Evolutionary conservation across 2,888 invertebrate species (phyloP).

Genomic region (Leistus spinibarbis): DNA sequence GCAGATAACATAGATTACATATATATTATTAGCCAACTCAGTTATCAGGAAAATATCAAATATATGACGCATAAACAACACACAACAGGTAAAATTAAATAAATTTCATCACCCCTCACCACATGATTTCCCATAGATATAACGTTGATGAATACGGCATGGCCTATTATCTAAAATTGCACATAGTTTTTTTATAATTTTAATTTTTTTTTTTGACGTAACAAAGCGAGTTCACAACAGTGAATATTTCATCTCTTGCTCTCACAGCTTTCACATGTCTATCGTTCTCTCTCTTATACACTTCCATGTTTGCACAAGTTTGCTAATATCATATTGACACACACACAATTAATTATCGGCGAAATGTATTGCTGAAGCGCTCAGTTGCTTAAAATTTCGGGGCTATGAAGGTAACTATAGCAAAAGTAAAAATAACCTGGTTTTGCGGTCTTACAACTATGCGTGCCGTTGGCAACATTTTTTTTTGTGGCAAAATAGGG

Average conservation of each 20-base stretch:
- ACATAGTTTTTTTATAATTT: slow-evolving; percentile 41
- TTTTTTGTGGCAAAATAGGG: too few species aligned
- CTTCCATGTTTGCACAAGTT: not conserved
- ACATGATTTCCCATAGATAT: not conserved
- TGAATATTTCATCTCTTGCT: not conserved
- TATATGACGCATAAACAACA: not conserved
- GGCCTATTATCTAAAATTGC: slow-evolving; percentile 47
- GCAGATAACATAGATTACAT: not conserved
- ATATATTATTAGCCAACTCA: not conserved
- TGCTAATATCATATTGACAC: not conserved
- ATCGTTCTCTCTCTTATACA: not conserved
- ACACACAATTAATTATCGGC: not conserved
- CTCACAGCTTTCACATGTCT: not conserved
- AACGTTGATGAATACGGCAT: slow-evolving; percentile 32
- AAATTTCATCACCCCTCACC: not conserved
- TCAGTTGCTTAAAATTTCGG: not conserved
- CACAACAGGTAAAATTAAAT: not conserved
- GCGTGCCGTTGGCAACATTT: too few species aligned
- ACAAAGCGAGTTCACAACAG: not conserved
- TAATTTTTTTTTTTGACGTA: slow-evolving; percentile 10
- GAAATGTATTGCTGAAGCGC: not conserved
- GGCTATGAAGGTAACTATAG: too few species aligned
- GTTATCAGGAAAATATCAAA: not conserved
- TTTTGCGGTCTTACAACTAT: too few species aligned
- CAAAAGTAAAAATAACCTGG: too few species aligned